Base-by-base conservation (phyloP, 1,140 invertebrate genomes). In the Drosophila lacteicornis region DNA sequence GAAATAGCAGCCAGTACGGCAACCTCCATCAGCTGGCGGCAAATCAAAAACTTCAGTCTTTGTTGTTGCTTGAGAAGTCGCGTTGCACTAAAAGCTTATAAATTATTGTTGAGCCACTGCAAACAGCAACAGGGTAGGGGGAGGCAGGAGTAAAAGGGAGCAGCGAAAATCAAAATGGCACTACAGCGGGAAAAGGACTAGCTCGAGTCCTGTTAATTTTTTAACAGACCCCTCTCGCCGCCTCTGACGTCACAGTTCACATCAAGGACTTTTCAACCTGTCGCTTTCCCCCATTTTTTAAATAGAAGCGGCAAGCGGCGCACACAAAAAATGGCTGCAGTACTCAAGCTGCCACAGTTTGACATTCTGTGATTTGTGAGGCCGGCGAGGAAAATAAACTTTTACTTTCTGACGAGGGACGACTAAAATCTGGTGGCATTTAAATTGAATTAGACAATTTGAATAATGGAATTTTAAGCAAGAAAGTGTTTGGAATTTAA, bases 31-130 rank as follows among this genome's bases (percentile, higher is more conserved):
- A 77, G 74, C 82, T 82, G 66, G 66, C 65, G 80, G 80, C 60
- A 88, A 87, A 87, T 87, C 83, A 87, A 87, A 82, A 84, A 84
- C 81, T 76, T 83, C 43, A 46, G 43, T 22, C 58, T 12, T 60
- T 75, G 50, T 59, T 80, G 47, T 51, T 85, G 58, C 38, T 17
- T 11, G 42, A 60, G 67, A 78, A 87, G 68, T 81, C 78, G 79
- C 85, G 69, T 58, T 88, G 85, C 84, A 90, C 84, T 88, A 84
- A 88, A 90, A 88, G 84, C 84, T 88, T 90, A 88, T 88, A 90
- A 88, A 88, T 88, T 88, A 88, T 88, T 84, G 85, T 82, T 69
- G 78, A 74, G 66, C 63, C 73, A 80, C 42, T 73, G 77, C 74
- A 81, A 69, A 50, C 30, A 65, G 60, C 36, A 74, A 51, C 56